Base-by-base conservation (phyloP, 2,888 invertebrate species). In the Drosophila subquinaria region DNA sequence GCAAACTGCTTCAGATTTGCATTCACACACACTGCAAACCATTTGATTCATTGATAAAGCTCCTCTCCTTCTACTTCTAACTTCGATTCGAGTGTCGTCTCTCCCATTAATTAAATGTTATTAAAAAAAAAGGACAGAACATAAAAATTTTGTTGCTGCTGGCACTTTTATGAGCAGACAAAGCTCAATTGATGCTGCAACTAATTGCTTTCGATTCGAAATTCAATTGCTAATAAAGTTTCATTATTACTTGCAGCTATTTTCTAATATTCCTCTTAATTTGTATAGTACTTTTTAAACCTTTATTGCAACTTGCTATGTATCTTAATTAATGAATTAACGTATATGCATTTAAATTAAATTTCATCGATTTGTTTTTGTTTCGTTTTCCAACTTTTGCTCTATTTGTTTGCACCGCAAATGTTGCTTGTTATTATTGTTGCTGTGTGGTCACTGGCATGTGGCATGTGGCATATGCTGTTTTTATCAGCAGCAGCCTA, bases 1-100 rank as follows among this genome's bases (percentile, higher is more conserved):
- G 89, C 71, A 76, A 88, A 79, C 82, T 73, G 63, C 56, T 63
- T 42, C 52, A 61, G 59, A 72, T 73, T 77, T 80, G 60, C 72
- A 80, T 65, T 27, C 51, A 40, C 59, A 40, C 59, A 23, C 57
- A 23, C 23, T 17, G 30, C 47, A 17, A 30, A 30, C 47, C 38
- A 38, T 36, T 45, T 40, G 35, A 38, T 36, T 45, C 45, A 53
- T 61, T 62, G 57, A 45, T 42, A 53, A 50, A 53, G 30, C 17
- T 38, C 8, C 2, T 4, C 15, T 27, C 1, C n/a, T 15, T 13
- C 10, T 4, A 43, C n/a, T 15, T 13, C n/a, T 10, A 56, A 33
- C n/a, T 30, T 23, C 51, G 20, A 36, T 23, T 23, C 51, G n/a
- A 51, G 33, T 17, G 8, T 35, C 17, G 52, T 75, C 38, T 13